Evolutionary conservation across 2,113 vertebrate genomes (phyloP).

Genomic region (Embiotoca jacksoni): DNA sequence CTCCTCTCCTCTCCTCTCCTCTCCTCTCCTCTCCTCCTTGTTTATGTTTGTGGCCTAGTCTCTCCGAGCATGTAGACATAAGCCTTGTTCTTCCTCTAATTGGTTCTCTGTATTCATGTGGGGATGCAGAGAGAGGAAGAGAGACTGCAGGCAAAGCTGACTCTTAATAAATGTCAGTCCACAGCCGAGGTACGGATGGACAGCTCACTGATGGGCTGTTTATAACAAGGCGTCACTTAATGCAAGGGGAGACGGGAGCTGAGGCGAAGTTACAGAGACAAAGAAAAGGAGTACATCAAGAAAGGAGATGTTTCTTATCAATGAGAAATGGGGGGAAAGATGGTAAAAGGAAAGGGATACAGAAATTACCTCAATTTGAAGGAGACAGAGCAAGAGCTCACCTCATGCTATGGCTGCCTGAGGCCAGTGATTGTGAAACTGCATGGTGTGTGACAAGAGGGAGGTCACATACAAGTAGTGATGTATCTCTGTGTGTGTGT

Average conservation of each 20-base stretch:
- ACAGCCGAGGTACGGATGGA: conserved; percentile 58
- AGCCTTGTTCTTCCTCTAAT: conserved; percentile 73
- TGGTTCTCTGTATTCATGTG: conserved; percentile 79
- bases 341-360: neutral
- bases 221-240: conserved; percentile 65
- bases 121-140: conserved; percentile 54
- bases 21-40: neutral
- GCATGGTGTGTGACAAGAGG: conserved; percentile 24
- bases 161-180: conserved; percentile 76
- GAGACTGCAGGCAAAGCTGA: conserved; percentile 66
- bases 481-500: conserved; percentile 11
- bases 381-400: conserved; percentile 20
- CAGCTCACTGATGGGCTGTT: conserved; percentile 74
- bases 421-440: conserved; percentile 40
- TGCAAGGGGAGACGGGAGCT: conserved; percentile 43
- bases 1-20: neutral
- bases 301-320: conserved; percentile 6
- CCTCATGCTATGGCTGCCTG: conserved; percentile 28
- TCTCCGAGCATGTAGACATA: conserved; percentile 65
- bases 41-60: conserved; percentile 59
- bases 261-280: conserved; percentile 41
- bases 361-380: conserved; percentile 13
- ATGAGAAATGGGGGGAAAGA: conserved; percentile 1
- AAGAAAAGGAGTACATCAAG: conserved; percentile 37
- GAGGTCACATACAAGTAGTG: conserved; percentile 31